phyloP scores from a whole-genome alignment of 2,797 vertebrate genomes.

The Tauraco hartlaubi region DNA sequence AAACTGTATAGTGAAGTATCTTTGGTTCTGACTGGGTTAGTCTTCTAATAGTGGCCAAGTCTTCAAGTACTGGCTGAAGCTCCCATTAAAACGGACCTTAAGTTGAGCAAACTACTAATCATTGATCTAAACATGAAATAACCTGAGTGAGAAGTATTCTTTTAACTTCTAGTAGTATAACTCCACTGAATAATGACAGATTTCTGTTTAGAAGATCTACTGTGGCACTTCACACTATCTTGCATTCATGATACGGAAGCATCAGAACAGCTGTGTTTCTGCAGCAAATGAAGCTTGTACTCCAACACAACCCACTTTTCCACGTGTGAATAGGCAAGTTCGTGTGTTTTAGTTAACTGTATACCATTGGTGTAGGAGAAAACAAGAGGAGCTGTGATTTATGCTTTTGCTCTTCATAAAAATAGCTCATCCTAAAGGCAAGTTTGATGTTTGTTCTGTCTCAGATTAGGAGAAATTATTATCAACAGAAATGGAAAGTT shows the following conservation, averaged over 20 bases:
- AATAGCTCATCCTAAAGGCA: background rate
- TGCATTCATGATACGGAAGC: background rate
- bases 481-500: background rate
- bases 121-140: background rate
- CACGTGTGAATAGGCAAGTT: background rate
- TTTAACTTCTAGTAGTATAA: background rate
- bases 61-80: background rate
- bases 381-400: background rate
- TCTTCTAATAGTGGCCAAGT: background rate
- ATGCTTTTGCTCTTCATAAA: background rate
- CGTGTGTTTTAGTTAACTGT: background rate
- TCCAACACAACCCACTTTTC: background rate
- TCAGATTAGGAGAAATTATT: background rate
- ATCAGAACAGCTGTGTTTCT: background rate
- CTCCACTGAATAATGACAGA: background rate
- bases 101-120: background rate
- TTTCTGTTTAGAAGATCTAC: background rate
- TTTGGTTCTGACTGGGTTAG: background rate
- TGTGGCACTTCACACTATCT: background rate
- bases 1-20: background rate
- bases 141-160: background rate
- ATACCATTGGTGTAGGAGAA: background rate
- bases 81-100: background rate
- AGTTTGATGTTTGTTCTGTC: background rate
- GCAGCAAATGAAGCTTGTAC: background rate